phyloP scores from a whole-genome alignment of 2,113 vertebrate genomes.

The Macroglossus sobrinus region DNA sequence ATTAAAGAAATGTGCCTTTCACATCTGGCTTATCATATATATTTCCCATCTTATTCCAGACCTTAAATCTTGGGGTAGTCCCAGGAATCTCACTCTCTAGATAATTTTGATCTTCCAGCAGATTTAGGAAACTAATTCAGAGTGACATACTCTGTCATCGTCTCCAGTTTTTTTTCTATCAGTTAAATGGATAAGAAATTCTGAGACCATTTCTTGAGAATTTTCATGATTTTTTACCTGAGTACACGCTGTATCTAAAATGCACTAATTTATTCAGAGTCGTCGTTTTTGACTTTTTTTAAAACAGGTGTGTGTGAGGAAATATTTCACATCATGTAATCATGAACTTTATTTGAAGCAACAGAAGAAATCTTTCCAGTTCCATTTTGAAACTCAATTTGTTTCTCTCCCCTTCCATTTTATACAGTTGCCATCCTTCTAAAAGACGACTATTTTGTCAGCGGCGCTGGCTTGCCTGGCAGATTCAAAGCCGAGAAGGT shows the following conservation, averaged over 20 bases:
- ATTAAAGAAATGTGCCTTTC: neutral
- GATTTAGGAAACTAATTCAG: neutral
- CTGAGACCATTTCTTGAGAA: neutral
- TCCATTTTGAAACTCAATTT: constrained; percentile 42
- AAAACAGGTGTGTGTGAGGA: neutral
- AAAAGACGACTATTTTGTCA: constrained; percentile 97
- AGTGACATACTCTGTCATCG: neutral
- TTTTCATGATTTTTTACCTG: neutral
- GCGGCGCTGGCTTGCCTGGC: constrained; percentile 92
- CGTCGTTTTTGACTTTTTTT: neutral
- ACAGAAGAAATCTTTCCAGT: neutral
- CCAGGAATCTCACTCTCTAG: neutral
- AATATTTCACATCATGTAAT: neutral
- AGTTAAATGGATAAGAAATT: neutral
- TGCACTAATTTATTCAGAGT: neutral
- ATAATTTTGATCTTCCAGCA: neutral
- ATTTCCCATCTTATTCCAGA: neutral
- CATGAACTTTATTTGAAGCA: neutral
- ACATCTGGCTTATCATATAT: neutral
- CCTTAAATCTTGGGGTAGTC: neutral
- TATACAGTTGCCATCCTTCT: constrained; percentile 93
- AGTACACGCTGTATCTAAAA: neutral
- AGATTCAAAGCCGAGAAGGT: constrained; percentile 98
- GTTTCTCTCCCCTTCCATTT: constrained; percentile 34
- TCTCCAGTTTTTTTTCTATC: neutral